Percentiles rank a stretch among this genome's conserved stretches.
Evolutionary conservation across 2,113 vertebrate genomes (phyloP).

Genomic region (Embiotoca jacksoni): DNA sequence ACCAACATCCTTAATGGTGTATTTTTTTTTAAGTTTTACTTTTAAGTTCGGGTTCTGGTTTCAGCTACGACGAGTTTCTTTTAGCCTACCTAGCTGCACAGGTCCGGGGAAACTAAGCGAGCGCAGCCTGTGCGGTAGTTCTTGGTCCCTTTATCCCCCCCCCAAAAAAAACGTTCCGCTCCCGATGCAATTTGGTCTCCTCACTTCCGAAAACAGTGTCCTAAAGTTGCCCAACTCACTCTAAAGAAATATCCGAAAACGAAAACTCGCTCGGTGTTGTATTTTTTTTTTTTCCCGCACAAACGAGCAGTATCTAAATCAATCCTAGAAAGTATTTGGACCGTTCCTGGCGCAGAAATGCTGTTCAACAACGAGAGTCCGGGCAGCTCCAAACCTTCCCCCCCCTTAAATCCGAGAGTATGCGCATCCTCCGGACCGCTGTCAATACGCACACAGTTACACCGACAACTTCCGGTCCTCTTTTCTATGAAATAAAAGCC

Average conservation of each 20-base stretch:
- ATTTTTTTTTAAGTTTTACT: background rate
- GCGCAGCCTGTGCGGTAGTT: constrained; percentile 29
- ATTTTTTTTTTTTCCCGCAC: background rate
- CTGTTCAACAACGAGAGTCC: constrained; percentile 69
- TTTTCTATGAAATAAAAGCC: constrained; percentile 17
- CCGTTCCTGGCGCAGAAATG: constrained; percentile 62
- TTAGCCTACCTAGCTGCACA: constrained; percentile 7
- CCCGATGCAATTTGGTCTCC: constrained; percentile 46
- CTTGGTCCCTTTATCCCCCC: constrained; percentile 64
- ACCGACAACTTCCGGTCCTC: background rate
- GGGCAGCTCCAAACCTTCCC: constrained; percentile 61
- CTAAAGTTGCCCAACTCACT: constrained; percentile 45
- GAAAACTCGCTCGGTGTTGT: background rate
- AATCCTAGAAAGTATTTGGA: constrained; percentile 37
- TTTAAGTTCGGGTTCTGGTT: background rate
- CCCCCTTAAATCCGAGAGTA: constrained; percentile 68
- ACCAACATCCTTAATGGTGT: background rate
- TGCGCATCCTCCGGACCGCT: constrained; percentile 55
- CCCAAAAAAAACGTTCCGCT: constrained; percentile 37
- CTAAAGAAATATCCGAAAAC: background rate
- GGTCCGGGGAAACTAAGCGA: constrained; percentile 9
- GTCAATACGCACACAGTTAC: rapidly evolving
- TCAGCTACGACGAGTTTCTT: background rate
- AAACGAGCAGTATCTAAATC: background rate
- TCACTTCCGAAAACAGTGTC: constrained; percentile 40